phyloP scores from a whole-genome alignment of 2,888 invertebrate genomes.

The Tetragonisca angustula region DNA sequence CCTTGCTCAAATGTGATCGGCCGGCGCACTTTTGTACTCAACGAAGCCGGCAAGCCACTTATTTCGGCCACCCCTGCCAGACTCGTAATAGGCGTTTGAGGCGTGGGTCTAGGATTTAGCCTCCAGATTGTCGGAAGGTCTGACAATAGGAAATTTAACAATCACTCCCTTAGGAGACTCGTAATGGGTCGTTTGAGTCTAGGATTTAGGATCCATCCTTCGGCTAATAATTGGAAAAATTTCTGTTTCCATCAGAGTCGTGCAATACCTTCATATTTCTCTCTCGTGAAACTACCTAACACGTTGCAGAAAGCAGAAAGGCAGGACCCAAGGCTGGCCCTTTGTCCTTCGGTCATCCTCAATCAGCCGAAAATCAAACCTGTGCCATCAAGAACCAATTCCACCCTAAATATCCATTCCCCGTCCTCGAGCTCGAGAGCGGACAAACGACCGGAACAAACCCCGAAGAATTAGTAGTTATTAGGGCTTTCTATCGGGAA shows the following conservation, averaged over 20 bases:
- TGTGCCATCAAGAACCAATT: neutral
- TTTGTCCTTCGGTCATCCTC: neutral
- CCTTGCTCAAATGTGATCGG: conserved; percentile 28
- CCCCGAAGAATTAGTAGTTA: conserved; percentile 74
- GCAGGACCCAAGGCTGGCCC: neutral
- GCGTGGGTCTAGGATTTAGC: too few relatives aligned
- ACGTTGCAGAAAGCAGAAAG: neutral
- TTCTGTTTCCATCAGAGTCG: too few relatives aligned
- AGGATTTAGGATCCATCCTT: too few relatives aligned
- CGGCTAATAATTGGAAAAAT: too few relatives aligned
- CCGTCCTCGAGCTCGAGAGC: neutral
- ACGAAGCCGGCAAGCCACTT: conserved; percentile 50
- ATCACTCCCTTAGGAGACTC: too few relatives aligned
- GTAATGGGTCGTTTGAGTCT: too few relatives aligned
- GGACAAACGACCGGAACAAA: conserved; percentile 64
- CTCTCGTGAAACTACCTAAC: too few relatives aligned
- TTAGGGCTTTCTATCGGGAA: conserved; percentile 64
- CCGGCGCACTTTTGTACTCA: conserved; percentile 67
- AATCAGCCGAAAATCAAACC: neutral
- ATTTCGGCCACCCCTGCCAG: neutral
- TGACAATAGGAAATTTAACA: too few relatives aligned
- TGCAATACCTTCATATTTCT: too few relatives aligned
- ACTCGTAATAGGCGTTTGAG: too few relatives aligned
- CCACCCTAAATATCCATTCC: neutral
- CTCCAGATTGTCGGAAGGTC: too few relatives aligned